These are phyloP conservation scores for Pelmatolapia mariae DNA, from an alignment of 2,113 vertebrate genomes.

Conservation along the genomic window DNA sequence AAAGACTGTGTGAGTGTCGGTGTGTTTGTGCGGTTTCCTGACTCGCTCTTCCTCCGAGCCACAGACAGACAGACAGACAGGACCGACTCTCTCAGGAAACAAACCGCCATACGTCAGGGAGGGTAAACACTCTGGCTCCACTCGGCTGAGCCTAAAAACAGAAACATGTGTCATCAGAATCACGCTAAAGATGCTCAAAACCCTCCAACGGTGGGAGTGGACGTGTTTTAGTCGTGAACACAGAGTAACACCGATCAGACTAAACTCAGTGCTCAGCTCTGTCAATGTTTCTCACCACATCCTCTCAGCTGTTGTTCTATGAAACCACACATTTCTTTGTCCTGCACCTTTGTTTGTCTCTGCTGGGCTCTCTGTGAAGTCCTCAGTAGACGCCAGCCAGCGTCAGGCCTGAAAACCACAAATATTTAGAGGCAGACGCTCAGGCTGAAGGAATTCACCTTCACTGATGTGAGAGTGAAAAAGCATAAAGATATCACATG, in stretches of 20 bases:
- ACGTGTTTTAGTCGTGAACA: accelerated
- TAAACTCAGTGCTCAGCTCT: not conserved
- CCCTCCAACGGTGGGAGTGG: not conserved
- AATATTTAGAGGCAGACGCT: not conserved
- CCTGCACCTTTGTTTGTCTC: not conserved
- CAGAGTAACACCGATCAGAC: not conserved
- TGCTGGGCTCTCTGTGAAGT: not conserved
- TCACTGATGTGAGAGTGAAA: not conserved
- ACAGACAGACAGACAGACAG: not conserved
- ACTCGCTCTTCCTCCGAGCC: not conserved
- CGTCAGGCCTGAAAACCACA: not conserved
- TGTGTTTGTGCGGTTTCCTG: not conserved
- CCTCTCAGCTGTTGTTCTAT: not conserved
- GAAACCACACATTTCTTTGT: not conserved
- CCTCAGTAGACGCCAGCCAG: not conserved
- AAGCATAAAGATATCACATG: not conserved
- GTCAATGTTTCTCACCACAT: not conserved
- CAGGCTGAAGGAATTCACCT: not conserved
- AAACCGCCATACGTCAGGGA: not conserved
- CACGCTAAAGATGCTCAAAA: not conserved
- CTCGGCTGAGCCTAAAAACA: not conserved
- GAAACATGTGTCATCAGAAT: not conserved
- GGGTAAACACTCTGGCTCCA: not conserved
- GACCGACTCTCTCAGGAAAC: not conserved
- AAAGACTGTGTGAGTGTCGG: not conserved